A percentile compares a stretch with the other conserved stretches of the same genome.
Conservation (phyloP, 2,888 invertebrate genomes). For the Folsomia manolachei region DNA sequence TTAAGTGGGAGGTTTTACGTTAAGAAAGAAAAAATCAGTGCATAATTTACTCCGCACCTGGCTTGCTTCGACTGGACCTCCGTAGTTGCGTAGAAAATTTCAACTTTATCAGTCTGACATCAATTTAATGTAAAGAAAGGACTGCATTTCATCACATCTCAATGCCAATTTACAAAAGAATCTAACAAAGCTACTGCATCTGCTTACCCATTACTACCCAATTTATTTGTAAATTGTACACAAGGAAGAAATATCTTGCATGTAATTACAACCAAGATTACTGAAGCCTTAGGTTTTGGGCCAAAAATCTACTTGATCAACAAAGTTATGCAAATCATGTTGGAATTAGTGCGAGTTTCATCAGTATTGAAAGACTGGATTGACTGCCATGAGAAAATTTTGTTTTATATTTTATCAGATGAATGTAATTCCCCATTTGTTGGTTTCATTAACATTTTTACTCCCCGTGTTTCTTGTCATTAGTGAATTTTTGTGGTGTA, state of each 20-base stretch:
- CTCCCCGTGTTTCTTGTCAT: not conserved
- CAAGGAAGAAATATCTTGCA: not conserved
- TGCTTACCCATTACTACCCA: not conserved
- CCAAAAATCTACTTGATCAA: not conserved
- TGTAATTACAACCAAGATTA: not conserved
- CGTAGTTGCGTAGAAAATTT: not conserved
- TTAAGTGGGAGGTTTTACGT: too few relatives aligned
- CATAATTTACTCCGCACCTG: not conserved
- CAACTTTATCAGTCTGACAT: not conserved
- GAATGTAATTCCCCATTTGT: not conserved
- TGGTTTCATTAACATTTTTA: not conserved
- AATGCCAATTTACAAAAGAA: not conserved
- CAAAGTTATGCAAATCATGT: not conserved
- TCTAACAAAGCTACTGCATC: conserved; percentile 1
- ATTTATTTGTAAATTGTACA: not conserved
- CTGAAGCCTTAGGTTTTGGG: not conserved
- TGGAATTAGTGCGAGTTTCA: not conserved
- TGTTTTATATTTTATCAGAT: too few relatives aligned
- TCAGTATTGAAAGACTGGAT: not conserved
- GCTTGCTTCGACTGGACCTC: not conserved
- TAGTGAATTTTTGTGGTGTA: not conserved
- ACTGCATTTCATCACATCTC: not conserved
- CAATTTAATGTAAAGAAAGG: not conserved
- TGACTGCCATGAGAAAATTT: too few relatives aligned
- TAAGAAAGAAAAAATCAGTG: not conserved